Base-by-base conservation (phyloP, 2,797 vertebrate species). In the Sternarchorhynchus goeldii region DNA sequence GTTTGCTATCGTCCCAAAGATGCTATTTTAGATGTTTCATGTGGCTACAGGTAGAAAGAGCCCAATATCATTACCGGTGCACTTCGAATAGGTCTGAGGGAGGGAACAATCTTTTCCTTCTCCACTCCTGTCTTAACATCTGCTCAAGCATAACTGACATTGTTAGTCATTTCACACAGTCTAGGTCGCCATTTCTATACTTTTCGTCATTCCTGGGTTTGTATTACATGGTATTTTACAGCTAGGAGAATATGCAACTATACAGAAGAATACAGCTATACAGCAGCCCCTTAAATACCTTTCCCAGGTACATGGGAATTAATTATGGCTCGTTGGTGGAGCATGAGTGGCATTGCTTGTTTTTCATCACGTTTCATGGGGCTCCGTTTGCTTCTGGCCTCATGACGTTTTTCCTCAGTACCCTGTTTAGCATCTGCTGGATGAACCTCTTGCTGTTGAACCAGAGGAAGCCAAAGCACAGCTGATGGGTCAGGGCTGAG, bases 401-500 rank as follows among this genome's bases (percentile, higher is more conserved):
- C 76, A 72, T 83, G 79, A 81, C 78, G 71, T 73, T 76, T 21
- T 79, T 80, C 81, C 79, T 88, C 77, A 68, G 18, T 80, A 86
- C 79, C 76, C 66, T 77, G 82, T 83, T 89, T 81, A 84, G 78
- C 73, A 80, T 78, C 84, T 74, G 20, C 79, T 68, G 72, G 79
- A 66, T 78, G 75, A 82, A 88, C 86, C 87, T 82, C 75, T 80
- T 39, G 78, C 75, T 83, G 76, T 79, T 7, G 4, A 79, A 84
- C 85, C 56, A 20, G 55, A 73, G 81, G 77, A 29, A 10, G 74
- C 1, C 7, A 8, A 65, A 64, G 75, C 74, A 18, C 45, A 76
- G 65, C 89, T 84, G 86, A 88, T 86, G 84, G 81, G 83, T 85
- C 82, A 32, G 78, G 83, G 32, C 70, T 70, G 63, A 85, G 85